These are phyloP conservation scores for Syrphus vitripennis DNA, from an alignment of 2,888 invertebrate genomes.

Conservation along the genomic window DNA sequence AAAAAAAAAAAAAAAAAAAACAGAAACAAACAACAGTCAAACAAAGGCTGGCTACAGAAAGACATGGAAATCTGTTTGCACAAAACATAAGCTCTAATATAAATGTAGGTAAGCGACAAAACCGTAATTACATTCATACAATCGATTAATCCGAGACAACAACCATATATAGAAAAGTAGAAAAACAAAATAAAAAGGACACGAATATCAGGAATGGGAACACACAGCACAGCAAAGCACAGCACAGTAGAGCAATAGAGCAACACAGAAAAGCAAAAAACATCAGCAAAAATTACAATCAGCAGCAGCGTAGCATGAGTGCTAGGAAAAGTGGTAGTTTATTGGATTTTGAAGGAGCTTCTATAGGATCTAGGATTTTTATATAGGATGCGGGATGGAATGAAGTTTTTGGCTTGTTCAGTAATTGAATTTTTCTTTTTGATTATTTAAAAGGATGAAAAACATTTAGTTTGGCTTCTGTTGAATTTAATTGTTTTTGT, in stretches of 20 bases:
- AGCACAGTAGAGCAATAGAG: background rate
- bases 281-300: conserved; percentile 46
- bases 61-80: conserved; percentile 7
- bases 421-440: conserved; percentile 51
- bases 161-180: conserved; percentile 2
- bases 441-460: conserved; percentile 31
- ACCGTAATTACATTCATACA: conserved; percentile 60
- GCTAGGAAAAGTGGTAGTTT: conserved; percentile 28
- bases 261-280: background rate
- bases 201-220: conserved; percentile 14
- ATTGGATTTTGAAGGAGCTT: conserved; percentile 61
- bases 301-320: background rate
- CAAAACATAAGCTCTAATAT: background rate
- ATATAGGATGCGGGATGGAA: conserved; percentile 38
- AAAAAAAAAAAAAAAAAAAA: background rate
- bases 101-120: background rate
- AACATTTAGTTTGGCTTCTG: conserved; percentile 53
- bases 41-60: background rate
- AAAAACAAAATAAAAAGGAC: conserved; percentile 23
- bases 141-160: conserved; percentile 60
- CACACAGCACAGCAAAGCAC: conserved; percentile 6
- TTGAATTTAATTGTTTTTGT: conserved; percentile 62
- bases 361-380: conserved; percentile 28
- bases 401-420: conserved; percentile 67
- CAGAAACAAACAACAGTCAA: background rate